These are phyloP conservation scores for Ceyx cyanopectus DNA, from an alignment of 2,113 vertebrate species.

Conservation along the genomic window DNA sequence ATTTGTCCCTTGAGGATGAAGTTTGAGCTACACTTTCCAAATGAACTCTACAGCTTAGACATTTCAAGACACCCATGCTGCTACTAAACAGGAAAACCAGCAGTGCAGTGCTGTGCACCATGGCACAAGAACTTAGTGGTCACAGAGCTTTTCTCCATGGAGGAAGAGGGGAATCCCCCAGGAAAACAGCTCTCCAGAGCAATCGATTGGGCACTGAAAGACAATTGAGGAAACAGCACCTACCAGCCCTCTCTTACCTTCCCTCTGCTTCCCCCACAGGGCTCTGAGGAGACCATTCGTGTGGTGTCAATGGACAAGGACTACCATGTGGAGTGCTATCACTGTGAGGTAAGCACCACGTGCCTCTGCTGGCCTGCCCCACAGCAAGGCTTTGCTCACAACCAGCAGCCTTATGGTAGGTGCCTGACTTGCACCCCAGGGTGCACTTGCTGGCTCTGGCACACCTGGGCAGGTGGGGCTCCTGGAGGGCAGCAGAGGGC, in stretches of 20 bases:
- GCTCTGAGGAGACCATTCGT: slow-evolving; percentile 95
- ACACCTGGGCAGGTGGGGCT: not conserved
- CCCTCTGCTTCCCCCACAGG: slow-evolving; percentile 76
- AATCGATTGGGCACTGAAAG: fast-evolving
- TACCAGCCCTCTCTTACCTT: not conserved
- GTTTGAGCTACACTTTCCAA: not conserved
- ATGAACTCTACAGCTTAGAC: not conserved
- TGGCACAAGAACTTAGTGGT: fast-evolving
- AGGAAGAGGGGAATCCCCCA: not conserved
- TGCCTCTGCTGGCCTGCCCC: fast-evolving
- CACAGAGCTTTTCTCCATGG: not conserved
- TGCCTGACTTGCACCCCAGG: not conserved
- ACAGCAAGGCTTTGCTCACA: not conserved
- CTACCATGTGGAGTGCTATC: slow-evolving; percentile 97
- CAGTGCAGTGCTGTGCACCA: not conserved
- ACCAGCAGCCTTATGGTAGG: fast-evolving
- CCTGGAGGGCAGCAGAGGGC: no score
- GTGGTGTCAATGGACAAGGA: slow-evolving; percentile 99
- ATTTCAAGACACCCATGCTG: not conserved
- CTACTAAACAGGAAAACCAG: not conserved
- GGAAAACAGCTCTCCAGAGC: not conserved
- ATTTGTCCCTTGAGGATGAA: not conserved
- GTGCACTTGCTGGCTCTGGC: not conserved
- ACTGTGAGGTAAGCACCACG: slow-evolving; percentile 89
- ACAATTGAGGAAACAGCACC: not conserved